phyloP scores from a whole-genome alignment of 2,888 invertebrate species.

The Atrina japonica region DNA sequence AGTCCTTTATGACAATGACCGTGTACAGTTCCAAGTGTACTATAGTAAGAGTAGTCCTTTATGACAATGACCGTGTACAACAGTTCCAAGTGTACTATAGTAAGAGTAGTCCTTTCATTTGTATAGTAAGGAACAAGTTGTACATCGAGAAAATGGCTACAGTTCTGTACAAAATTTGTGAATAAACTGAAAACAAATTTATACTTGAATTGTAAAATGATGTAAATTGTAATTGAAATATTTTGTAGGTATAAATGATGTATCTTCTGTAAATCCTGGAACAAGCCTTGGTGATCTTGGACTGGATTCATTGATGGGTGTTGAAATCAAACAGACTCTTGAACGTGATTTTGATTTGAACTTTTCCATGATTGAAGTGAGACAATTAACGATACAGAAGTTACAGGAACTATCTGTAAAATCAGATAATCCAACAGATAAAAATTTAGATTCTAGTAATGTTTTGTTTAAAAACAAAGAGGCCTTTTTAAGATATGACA shows the following conservation, averaged over 20 bases:
- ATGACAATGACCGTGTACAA: too few species aligned
- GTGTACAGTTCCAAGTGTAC: too few species aligned
- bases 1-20: too few species aligned
- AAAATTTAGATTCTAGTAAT: background rate
- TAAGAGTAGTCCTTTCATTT: too few species aligned
- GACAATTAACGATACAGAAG: conserved; percentile 82
- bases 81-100: too few species aligned
- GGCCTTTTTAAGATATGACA: conserved; percentile 55
- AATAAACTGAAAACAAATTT: too few species aligned
- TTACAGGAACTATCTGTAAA: conserved; percentile 50
- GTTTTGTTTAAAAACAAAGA: conserved; percentile 31
- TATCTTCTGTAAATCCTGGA: conserved; percentile 87
- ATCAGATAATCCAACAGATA: conserved; percentile 5
- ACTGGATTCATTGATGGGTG: conserved; percentile 99
- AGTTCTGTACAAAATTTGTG: too few species aligned
- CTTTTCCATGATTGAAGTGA: conserved; percentile 94
- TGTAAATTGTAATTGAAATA: too few species aligned
- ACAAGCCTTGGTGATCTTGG: conserved; percentile 95
- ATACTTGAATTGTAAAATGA: too few species aligned
- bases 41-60: too few species aligned
- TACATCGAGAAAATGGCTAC: too few species aligned
- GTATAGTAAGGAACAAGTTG: too few species aligned
- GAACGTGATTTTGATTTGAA: conserved; percentile 95
- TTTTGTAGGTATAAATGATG: conserved; percentile 90
- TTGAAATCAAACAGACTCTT: conserved; percentile 97